Percentiles rank a stretch among this genome's conserved stretches.
Evolutionary conservation across 2,797 vertebrate species (phyloP).

Genomic region (Amblyopsis hoosieri): DNA sequence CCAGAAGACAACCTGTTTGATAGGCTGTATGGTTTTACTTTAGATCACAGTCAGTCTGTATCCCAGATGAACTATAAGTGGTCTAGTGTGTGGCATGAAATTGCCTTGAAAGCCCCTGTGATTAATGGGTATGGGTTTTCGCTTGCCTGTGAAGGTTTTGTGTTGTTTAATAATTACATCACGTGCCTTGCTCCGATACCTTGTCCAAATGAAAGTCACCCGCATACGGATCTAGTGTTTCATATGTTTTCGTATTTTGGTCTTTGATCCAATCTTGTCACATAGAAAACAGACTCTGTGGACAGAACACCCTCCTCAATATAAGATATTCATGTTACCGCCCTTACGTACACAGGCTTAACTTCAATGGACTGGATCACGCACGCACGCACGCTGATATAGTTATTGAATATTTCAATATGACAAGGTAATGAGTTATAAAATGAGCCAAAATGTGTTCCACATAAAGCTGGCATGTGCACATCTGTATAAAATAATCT

Average conservation of each 20-base stretch:
- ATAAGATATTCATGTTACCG: constrained; percentile 24
- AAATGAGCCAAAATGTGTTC: no score
- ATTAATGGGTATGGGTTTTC: constrained; percentile 45
- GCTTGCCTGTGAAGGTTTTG: constrained; percentile 10
- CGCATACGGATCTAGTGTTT: constrained; percentile 40
- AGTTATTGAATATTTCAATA: no score
- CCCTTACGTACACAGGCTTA: constrained; percentile 17
- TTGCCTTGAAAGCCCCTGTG: constrained; percentile 45
- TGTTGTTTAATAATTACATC: constrained; percentile 40
- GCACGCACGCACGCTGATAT: neutral
- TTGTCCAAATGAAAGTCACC: constrained; percentile 26
- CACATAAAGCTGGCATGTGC: no score
- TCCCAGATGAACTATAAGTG: constrained; percentile 15
- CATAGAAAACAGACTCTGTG: constrained; percentile 53
- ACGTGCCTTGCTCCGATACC: constrained; percentile 21
- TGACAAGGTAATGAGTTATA: no score
- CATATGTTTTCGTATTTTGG: constrained; percentile 20
- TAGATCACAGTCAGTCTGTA: constrained; percentile 16
- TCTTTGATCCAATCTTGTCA: constrained; percentile 49
- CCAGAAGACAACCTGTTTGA: no score
- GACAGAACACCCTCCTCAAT: constrained; percentile 42
- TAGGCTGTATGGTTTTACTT: constrained; percentile 22
- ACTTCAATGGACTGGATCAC: constrained; percentile 18
- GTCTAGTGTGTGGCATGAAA: constrained; percentile 21
- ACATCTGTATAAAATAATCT: no score